phyloP scores from a whole-genome alignment of 2,797 vertebrate species.

The Cyclura pinguis region DNA sequence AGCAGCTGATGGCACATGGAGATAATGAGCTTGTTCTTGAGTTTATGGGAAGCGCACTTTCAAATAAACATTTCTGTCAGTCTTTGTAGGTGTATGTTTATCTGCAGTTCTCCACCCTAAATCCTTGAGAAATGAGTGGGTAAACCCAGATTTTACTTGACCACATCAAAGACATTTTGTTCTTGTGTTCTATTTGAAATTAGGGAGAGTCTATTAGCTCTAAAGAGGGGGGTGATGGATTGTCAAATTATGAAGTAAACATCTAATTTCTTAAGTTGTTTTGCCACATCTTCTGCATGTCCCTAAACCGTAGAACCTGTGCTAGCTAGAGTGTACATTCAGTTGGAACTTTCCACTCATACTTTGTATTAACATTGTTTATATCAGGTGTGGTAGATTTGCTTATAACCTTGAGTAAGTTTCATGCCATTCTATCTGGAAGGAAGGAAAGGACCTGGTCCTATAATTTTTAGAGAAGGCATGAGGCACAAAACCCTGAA shows the following conservation, averaged over 20 bases:
- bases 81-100: rapidly evolving
- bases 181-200: background rate
- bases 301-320: background rate
- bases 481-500: background rate
- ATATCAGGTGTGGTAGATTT: no score
- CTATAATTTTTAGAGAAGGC: background rate
- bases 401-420: background rate
- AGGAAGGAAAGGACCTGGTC: background rate
- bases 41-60: background rate
- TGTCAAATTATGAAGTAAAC: background rate
- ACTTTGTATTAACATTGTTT: background rate
- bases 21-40: background rate
- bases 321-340: background rate
- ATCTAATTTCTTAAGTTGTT: background rate
- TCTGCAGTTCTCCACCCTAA: background rate
- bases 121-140: background rate
- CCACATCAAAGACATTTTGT: background rate
- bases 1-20: background rate
- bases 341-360: background rate
- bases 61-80: background rate
- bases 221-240: background rate
- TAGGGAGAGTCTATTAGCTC: conserved; percentile 1
- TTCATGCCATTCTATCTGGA: background rate
- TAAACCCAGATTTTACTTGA: conserved; percentile 10
- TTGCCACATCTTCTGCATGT: background rate